Evolutionary conservation across 1,140 invertebrate species (phyloP).

Genomic region (Drosophila sturtevanti): DNA sequence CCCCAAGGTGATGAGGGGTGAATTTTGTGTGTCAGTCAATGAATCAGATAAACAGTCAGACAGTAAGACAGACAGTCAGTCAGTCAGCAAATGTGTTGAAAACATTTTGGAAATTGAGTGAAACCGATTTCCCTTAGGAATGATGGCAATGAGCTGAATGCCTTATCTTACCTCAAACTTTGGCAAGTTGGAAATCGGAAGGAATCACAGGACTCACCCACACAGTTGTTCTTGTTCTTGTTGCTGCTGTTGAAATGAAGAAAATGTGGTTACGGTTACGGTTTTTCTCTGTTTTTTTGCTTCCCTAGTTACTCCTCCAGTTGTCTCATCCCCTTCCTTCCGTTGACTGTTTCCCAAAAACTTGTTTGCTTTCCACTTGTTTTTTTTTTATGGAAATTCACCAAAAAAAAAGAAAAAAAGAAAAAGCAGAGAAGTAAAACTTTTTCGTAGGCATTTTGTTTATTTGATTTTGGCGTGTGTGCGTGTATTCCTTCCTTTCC

Average conservation of each 20-base stretch:
- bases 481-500: constrained; percentile 2
- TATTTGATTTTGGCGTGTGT: constrained; percentile 47
- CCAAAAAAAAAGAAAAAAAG: constrained; percentile 37
- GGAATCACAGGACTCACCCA: constrained; percentile 54
- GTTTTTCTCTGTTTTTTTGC: constrained; percentile 77
- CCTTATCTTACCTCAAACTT: constrained; percentile 56
- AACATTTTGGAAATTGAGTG: constrained; percentile 72
- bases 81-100: constrained; percentile 42
- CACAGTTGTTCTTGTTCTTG: constrained; percentile 20
- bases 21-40: background rate
- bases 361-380: constrained; percentile 56
- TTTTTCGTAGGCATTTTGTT: constrained; percentile 76
- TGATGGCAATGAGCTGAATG: constrained; percentile 36
- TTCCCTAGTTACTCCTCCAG: constrained; percentile 1
- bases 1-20: constrained; percentile 4
- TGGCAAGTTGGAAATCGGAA: constrained; percentile 43
- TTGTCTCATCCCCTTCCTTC: constrained; percentile 3
- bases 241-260: constrained; percentile 63
- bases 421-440: constrained; percentile 18
- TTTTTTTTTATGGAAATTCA: constrained; percentile 69
- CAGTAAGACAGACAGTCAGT: background rate
- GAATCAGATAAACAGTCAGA: background rate
- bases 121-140: constrained; percentile 78
- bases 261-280: constrained; percentile 82
- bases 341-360: constrained; percentile 32